A percentile compares a stretch with the other conserved stretches of the same genome.
These are phyloP conservation scores for Spinus olivaceus DNA, from an alignment of 2,797 vertebrate genomes.

Conservation along the genomic window DNA sequence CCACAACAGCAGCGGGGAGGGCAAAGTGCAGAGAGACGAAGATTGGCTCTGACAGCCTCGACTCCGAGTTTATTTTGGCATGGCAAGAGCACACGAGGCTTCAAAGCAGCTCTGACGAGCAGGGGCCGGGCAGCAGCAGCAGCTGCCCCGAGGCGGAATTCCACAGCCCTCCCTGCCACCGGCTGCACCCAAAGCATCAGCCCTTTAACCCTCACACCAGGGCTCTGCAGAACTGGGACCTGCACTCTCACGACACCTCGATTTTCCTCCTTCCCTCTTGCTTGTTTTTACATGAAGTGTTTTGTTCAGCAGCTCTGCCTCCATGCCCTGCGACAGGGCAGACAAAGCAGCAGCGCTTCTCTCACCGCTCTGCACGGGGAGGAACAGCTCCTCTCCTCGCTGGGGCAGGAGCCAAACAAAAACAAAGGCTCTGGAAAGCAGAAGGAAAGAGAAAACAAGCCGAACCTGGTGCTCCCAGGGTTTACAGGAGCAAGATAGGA, in stretches of 20 bases:
- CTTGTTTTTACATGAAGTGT: accelerated
- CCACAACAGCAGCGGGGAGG: accelerated
- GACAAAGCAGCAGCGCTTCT: accelerated
- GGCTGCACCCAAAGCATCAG: background rate
- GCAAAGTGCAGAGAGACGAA: background rate
- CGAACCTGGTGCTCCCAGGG: too few species aligned
- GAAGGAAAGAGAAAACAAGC: background rate
- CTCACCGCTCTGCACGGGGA: accelerated
- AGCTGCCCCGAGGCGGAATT: background rate
- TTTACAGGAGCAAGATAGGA: background rate
- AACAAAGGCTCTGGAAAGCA: background rate
- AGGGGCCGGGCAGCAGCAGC: background rate
- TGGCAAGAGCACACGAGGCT: background rate
- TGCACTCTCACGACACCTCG: background rate
- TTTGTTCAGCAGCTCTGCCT: background rate
- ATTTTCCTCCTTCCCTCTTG: background rate
- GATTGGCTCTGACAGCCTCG: background rate
- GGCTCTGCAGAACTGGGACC: accelerated
- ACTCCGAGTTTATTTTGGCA: background rate
- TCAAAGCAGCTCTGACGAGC: background rate
- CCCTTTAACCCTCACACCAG: background rate
- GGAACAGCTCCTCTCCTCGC: accelerated
- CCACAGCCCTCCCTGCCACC: background rate
- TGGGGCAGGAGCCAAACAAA: background rate
- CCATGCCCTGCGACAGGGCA: accelerated